Percentiles rank a stretch among this genome's conserved stretches.
phyloP scores from a whole-genome alignment of 2,888 invertebrate genomes.

The Apodemia mormo region DNA sequence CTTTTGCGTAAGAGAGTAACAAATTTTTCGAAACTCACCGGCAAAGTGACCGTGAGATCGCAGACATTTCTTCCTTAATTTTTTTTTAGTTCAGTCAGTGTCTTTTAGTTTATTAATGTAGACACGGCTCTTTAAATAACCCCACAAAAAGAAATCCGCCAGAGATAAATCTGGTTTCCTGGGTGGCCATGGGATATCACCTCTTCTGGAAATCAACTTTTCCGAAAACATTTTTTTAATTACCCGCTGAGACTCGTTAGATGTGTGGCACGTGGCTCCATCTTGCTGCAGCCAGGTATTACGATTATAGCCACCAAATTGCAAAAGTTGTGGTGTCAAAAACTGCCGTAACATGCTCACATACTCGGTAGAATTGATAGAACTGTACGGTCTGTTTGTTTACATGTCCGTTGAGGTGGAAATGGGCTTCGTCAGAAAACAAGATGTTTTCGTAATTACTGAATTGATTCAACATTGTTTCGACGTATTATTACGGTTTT shows the following conservation, averaged over 20 bases:
- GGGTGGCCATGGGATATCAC: constrained; percentile 37
- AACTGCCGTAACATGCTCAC: constrained; percentile 35
- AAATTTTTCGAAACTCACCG: constrained; percentile 29
- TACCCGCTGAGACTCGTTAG: constrained; percentile 32
- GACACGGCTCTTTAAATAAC: constrained; percentile 31
- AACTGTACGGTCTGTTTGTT: constrained; percentile 25
- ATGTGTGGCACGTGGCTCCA: constrained; percentile 36
- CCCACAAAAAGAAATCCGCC: constrained; percentile 31
- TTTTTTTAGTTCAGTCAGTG: constrained; percentile 32
- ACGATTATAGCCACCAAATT: constrained; percentile 35
- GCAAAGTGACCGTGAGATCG: constrained; percentile 28
- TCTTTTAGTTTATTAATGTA: constrained; percentile 31
- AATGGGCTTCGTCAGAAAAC: constrained; percentile 29
- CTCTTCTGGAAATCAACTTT: constrained; percentile 33
- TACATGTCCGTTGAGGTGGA: constrained; percentile 31
- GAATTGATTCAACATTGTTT: constrained; percentile 22
- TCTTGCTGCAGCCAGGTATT: constrained; percentile 37
- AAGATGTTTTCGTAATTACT: constrained; percentile 29
- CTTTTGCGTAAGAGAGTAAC: constrained; percentile 31
- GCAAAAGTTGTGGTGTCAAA: constrained; percentile 31
- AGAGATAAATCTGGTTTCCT: constrained; percentile 36
- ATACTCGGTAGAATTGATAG: constrained; percentile 32
- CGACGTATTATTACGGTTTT: no score
- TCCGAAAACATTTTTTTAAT: constrained; percentile 35
- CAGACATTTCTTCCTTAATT: constrained; percentile 36